A percentile compares a stretch with the other conserved stretches of the same genome.
phyloP scores from a whole-genome alignment of 2,113 vertebrate genomes.

The Scomber scombrus region DNA sequence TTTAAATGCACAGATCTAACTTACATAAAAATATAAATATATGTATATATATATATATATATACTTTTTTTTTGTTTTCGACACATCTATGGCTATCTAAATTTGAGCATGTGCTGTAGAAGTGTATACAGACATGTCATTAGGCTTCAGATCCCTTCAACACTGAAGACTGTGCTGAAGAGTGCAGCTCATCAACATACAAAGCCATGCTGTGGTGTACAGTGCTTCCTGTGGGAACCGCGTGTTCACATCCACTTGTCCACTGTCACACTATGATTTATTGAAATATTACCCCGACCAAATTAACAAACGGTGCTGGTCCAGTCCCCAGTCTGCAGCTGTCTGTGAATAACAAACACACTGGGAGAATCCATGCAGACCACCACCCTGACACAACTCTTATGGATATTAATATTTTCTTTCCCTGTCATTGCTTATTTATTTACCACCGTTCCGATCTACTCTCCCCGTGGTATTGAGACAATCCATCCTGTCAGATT shows the following conservation, averaged over 20 bases:
- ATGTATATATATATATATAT: no score
- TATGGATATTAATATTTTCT: constrained; percentile 71
- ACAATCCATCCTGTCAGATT: constrained; percentile 73
- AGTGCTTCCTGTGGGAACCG: constrained; percentile 13
- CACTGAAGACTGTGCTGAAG: constrained; percentile 1
- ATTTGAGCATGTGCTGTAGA: background rate
- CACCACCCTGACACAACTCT: constrained; percentile 54
- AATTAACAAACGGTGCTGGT: constrained; percentile 40
- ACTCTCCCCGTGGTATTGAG: constrained; percentile 62
- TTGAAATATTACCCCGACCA: constrained; percentile 48
- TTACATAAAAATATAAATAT: no score
- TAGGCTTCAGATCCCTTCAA: background rate
- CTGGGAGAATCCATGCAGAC: constrained; percentile 60
- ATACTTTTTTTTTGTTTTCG: no score
- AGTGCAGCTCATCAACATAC: constrained; percentile 30
- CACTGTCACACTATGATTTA: constrained; percentile 53
- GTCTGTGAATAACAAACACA: constrained; percentile 64
- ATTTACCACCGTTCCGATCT: constrained; percentile 60
- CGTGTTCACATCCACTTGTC: constrained; percentile 21
- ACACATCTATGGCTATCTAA: no score
- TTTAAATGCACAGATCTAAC: no score
- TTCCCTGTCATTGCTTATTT: constrained; percentile 68
- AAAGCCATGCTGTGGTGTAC: constrained; percentile 16
- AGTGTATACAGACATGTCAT: background rate
- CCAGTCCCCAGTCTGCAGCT: background rate